phyloP scores from a whole-genome alignment of 1,140 invertebrate species.

The Agraylea sexmaculata region DNA sequence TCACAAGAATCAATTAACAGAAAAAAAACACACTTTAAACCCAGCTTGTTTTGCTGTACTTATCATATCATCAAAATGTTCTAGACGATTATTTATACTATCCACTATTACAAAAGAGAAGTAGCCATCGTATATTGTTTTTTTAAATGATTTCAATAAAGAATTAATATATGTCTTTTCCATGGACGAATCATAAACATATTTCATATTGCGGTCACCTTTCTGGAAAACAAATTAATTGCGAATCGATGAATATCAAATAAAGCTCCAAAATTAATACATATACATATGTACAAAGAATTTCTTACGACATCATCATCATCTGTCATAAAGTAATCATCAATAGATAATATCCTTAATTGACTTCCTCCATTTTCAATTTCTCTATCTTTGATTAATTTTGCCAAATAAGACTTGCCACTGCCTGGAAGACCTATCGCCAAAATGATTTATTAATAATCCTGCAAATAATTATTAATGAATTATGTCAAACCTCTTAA shows the following conservation, averaged over 20 bases:
- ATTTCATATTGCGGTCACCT: constrained; percentile 62
- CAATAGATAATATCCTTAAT: constrained; percentile 81
- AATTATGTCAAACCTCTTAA: constrained; percentile 51
- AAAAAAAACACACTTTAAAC: constrained; percentile 67
- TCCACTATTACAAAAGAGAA: constrained; percentile 91
- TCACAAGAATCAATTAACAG: constrained; percentile 3
- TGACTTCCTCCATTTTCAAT: constrained; percentile 46
- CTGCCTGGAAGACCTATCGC: constrained; percentile 69
- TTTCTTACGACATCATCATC: constrained; percentile 40
- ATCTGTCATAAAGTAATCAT: constrained; percentile 94
- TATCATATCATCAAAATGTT: constrained; percentile 78
- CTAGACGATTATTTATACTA: constrained; percentile 70
- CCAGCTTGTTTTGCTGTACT: constrained; percentile 76
- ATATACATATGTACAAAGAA: constrained; percentile 10
- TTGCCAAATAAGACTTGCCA: constrained; percentile 79
- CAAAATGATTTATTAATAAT: neutral
- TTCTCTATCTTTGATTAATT: constrained; percentile 69
- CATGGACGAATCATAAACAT: constrained; percentile 80
- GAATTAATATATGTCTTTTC: constrained; percentile 72
- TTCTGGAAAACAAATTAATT: constrained; percentile 36
- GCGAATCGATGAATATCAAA: neutral
- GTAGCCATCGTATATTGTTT: constrained; percentile 81
- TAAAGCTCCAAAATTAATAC: constrained; percentile 11
- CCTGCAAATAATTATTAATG: neutral
- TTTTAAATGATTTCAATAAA: constrained; percentile 82